Percentiles rank a stretch among this genome's conserved stretches.
Conservation (phyloP, 2,888 invertebrate species). For the Diarsia rubi region DNA sequence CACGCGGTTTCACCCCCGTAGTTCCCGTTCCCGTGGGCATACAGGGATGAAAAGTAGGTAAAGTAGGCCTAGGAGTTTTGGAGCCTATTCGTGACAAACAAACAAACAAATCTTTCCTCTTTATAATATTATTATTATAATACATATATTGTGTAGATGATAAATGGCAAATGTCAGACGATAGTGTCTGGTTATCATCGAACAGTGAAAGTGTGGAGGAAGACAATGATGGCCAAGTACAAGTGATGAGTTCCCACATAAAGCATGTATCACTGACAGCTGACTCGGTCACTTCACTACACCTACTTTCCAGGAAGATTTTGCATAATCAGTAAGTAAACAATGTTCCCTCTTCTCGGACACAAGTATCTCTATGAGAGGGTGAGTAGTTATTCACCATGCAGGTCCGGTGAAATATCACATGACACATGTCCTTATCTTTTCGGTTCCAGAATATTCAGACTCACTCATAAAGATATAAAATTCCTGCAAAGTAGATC, state of each 20-base stretch:
- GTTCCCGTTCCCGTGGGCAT: too few species aligned
- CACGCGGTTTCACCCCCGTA: too few species aligned
- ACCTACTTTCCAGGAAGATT: not conserved
- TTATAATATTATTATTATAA: too few species aligned
- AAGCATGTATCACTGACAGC: constrained; percentile 22
- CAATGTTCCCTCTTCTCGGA: not conserved
- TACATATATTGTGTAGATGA: too few species aligned
- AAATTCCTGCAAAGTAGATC: not conserved
- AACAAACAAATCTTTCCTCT: too few species aligned
- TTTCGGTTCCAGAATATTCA: not conserved
- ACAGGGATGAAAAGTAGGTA: too few species aligned
- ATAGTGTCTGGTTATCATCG: not conserved
- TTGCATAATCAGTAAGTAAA: not conserved
- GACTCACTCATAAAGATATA: not conserved
- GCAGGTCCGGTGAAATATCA: not conserved
- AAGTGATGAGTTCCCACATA: constrained; percentile 21
- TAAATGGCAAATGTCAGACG: not conserved
- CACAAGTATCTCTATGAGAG: not conserved
- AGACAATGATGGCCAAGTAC: constrained; percentile 36
- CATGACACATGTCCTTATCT: not conserved
- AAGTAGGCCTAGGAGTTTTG: too few species aligned
- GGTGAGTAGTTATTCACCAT: not conserved
- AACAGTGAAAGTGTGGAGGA: constrained; percentile 33
- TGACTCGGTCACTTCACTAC: not conserved
- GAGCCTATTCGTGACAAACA: too few species aligned